phyloP scores from a whole-genome alignment of 2,113 vertebrate genomes.

The Heterochromis multidens region DNA sequence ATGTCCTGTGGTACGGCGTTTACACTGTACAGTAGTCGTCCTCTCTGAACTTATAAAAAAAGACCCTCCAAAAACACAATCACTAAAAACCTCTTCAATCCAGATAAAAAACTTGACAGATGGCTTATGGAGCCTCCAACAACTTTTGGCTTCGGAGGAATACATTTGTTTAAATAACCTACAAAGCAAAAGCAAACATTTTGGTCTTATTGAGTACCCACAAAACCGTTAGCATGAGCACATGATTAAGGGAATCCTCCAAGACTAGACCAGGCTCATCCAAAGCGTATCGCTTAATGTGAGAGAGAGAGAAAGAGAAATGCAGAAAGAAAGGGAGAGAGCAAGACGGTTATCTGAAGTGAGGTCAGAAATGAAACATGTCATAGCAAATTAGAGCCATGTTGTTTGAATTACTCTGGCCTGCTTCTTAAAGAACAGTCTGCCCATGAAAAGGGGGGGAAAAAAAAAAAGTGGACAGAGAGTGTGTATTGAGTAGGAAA shows the following conservation, averaged over 20 bases:
- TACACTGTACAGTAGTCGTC: neutral
- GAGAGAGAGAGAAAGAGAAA: slow-evolving; percentile 27
- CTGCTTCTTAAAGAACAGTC: slow-evolving; percentile 63
- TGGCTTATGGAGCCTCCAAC: neutral
- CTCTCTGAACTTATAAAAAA: neutral
- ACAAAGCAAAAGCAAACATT: slow-evolving; percentile 60
- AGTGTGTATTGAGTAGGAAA: slow-evolving; percentile 29
- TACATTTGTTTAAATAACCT: slow-evolving; percentile 51
- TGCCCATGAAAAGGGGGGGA: neutral
- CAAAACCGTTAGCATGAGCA: slow-evolving; percentile 51
- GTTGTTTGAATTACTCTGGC: slow-evolving; percentile 79
- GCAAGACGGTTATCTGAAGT: slow-evolving; percentile 79
- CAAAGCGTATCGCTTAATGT: slow-evolving; percentile 33
- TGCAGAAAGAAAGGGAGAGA: slow-evolving; percentile 46
- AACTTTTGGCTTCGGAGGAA: slow-evolving; percentile 7
- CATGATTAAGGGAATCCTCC: slow-evolving; percentile 28
- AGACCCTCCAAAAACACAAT: neutral
- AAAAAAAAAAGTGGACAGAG: slow-evolving; percentile 16
- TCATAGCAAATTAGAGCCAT: slow-evolving; percentile 82
- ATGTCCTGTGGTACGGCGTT: neutral
- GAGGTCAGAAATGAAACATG: slow-evolving; percentile 82
- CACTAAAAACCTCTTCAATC: slow-evolving; percentile 5
- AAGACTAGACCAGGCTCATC: slow-evolving; percentile 44
- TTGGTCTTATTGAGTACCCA: slow-evolving; percentile 45
- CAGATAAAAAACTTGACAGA: slow-evolving; percentile 24